Base-by-base conservation (phyloP, 2,888 invertebrate genomes). In the Hemaris fuciformis region DNA sequence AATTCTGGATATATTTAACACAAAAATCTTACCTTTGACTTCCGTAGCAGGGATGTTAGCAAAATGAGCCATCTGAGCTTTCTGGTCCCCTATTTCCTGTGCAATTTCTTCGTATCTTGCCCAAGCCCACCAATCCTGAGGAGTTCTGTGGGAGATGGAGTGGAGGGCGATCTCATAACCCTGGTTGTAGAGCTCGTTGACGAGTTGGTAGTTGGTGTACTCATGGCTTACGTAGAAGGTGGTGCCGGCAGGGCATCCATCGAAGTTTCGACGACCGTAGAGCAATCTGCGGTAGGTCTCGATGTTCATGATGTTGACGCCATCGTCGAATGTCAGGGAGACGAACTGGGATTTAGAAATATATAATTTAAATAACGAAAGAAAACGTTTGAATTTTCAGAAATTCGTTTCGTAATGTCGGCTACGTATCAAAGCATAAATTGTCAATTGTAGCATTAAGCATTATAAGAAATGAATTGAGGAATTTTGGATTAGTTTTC, bases 171-270 rank as follows among this genome's bases (percentile, higher is more conserved):
- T 94, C 82, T 96, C 96, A 66, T 94, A 94, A 0, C 96, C 89
- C 1, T 64, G 63, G 64, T 87, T 88, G 73, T 94, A 94, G 0
- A 96, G 85, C 60, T 94, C 91, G 72, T 95, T 94, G 3, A 95
- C 89, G n/a, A 91, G 71, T 3, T 87, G 81, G 73, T 96, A 96
- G 81, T 96, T 94, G 0, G 95, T 95, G 78, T 96, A 96, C 67
- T 96, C 95, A 73, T 97, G 96, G 34, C 94, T 95, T 27, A 96
- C 90, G 79, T 94, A 97, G 84, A 95, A 95, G 0, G 96, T 96
- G 41, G 93, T 93, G 0, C 94, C 91, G 0, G 93, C 93, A 0
- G 92, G 91, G 64, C 95, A 95, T 1, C 93, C 93, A 76, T 97
- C 95, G 0, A 94, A 94, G 83, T 96, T 97, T 3, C 57, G 74